Evolutionary conservation across 2,888 invertebrate genomes (phyloP).

Genomic region (Drosophila phalerata): DNA sequence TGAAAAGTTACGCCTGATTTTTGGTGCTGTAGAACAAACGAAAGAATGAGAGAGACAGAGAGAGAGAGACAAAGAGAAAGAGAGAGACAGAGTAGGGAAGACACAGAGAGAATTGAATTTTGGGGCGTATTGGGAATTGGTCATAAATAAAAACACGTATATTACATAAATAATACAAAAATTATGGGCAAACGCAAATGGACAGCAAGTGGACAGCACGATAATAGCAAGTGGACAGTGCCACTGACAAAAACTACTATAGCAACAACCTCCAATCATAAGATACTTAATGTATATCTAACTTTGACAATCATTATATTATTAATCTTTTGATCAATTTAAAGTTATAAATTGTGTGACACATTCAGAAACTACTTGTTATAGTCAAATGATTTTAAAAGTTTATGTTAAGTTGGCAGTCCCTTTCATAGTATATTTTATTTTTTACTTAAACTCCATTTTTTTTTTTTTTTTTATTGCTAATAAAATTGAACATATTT

Average conservation of each 20-base stretch:
- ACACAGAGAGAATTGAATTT: not conserved
- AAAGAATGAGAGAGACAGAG: not conserved
- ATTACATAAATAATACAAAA: constrained; percentile 75
- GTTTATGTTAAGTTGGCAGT: too few species aligned
- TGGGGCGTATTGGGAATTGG: constrained; percentile 58
- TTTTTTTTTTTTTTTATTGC: not conserved
- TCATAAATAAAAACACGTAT: constrained; percentile 68
- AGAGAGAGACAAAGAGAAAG: not conserved
- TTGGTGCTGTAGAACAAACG: not conserved
- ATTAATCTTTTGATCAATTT: too few species aligned
- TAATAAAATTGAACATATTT: not conserved
- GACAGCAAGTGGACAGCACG: constrained; percentile 46
- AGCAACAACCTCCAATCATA: not conserved
- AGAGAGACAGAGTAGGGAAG: not conserved
- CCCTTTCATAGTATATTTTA: too few species aligned
- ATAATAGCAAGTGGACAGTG: constrained; percentile 45
- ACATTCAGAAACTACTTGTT: too few species aligned
- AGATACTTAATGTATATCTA: not conserved
- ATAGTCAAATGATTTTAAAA: too few species aligned
- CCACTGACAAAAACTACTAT: constrained; percentile 20
- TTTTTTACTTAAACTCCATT: too few species aligned
- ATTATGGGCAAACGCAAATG: constrained; percentile 44
- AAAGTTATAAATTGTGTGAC: too few species aligned
- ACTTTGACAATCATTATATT: too few species aligned
- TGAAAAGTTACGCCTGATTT: constrained; percentile 37